phyloP scores from a whole-genome alignment of 2,888 invertebrate species.

The Mimumesa dahlbomi region DNA sequence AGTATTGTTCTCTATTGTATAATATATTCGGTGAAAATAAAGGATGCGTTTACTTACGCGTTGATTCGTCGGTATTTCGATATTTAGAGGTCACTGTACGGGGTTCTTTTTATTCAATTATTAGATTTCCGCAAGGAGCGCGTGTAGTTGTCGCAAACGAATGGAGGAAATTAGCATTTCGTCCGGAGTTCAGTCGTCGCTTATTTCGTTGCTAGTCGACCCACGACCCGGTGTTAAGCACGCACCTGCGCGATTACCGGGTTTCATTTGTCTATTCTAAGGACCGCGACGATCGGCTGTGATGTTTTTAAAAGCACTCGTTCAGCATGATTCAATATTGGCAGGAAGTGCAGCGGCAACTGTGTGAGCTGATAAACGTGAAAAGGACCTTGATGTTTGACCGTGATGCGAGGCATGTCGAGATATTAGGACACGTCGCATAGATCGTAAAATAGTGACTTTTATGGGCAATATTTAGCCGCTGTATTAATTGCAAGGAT shows the following conservation, averaged over 20 bases:
- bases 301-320: slow-evolving; percentile 51
- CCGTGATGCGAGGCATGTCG: slow-evolving; percentile 27
- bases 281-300: slow-evolving; percentile 19
- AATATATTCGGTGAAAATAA: too few species aligned
- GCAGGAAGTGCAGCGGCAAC: slow-evolving; percentile 48
- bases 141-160: not conserved
- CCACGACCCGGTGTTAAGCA: not conserved
- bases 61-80: too few species aligned
- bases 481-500: too few species aligned
- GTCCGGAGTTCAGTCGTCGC: not conserved
- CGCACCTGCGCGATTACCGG: slow-evolving; percentile 34
- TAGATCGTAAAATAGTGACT: not conserved
- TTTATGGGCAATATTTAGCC: too few species aligned
- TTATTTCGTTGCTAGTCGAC: not conserved
- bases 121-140: too few species aligned
- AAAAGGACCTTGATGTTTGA: slow-evolving; percentile 50
- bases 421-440: slow-evolving; percentile 24
- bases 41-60: too few species aligned
- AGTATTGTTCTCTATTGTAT: too few species aligned
- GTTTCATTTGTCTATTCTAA: slow-evolving; percentile 10
- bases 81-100: too few species aligned
- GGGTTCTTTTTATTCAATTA: too few species aligned
- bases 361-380: slow-evolving; percentile 36
- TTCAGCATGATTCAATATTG: slow-evolving; percentile 49
- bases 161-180: not conserved